Percentiles rank a stretch among this genome's conserved stretches.
Evolutionary conservation across 2,888 invertebrate genomes (phyloP).

Genomic region (Melinopterus prodromus): DNA sequence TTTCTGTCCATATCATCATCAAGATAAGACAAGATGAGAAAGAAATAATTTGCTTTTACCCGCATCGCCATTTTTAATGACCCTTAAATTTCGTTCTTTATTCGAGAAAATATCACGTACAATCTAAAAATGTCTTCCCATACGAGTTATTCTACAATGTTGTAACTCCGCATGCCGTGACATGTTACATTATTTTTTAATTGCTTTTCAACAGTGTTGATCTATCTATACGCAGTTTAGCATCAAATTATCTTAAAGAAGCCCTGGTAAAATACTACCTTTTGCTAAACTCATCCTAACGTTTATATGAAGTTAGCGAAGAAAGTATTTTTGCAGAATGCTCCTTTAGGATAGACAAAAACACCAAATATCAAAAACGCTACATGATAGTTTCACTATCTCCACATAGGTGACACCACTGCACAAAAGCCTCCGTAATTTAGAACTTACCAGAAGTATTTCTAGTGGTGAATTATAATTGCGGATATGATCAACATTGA

Average conservation of each 20-base stretch:
- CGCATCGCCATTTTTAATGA: not conserved
- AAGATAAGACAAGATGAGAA: constrained; percentile 34
- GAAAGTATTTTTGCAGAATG: too few relatives aligned
- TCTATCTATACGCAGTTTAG: constrained; percentile 15
- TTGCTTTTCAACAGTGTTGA: constrained; percentile 26
- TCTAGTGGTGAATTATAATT: too few relatives aligned
- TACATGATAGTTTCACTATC: too few relatives aligned
- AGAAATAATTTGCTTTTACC: constrained; percentile 28
- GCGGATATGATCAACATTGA: constrained; percentile 22
- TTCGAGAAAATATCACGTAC: constrained; percentile 49
- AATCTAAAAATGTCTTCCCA: constrained; percentile 61
- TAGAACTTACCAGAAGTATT: too few relatives aligned
- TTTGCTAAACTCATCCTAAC: not conserved
- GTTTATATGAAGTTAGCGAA: too few relatives aligned
- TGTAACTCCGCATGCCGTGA: constrained; percentile 42
- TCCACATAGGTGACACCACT: too few relatives aligned
- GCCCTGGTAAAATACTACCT: not conserved
- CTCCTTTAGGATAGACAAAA: too few relatives aligned
- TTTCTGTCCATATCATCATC: constrained; percentile 40
- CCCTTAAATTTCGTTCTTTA: constrained; percentile 23
- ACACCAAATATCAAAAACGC: too few relatives aligned
- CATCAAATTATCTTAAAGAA: not conserved
- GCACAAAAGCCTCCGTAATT: too few relatives aligned
- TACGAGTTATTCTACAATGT: constrained; percentile 52
- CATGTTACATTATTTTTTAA: constrained; percentile 34